Base-by-base conservation (phyloP, 2,888 invertebrate genomes). In the Eilema caniola region DNA sequence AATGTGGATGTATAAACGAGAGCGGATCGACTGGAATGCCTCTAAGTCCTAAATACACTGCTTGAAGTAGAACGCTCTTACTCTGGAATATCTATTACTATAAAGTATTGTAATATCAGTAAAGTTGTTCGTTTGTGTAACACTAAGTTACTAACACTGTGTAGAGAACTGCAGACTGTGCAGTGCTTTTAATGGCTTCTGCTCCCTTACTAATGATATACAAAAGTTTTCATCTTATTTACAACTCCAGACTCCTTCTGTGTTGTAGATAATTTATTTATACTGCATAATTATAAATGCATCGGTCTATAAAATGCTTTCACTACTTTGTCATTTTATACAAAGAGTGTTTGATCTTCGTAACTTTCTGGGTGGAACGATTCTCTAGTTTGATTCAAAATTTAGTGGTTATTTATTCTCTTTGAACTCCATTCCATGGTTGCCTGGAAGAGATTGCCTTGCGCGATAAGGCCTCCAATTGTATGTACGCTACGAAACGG, bases 91-190 rank as follows among this genome's bases (percentile, higher is more conserved):
- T 20, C 37, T 41, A 63, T n/a, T 37, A 63, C 37, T 25, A 56
- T 62, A 33, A 53, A 62, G 61, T 41, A 24, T 57, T 57, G 63
- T 41, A 59, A 59, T 63, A 63, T 62, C 20, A 59, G 57, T 37
- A 14, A 53, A 33, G 57, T 47, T 37, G 57, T 66, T 66, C 25
- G 23, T 16, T 53, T 53, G n/a, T 37, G 20, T 31, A 47, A 24
- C 23, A 37, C 31, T 31, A 62, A 67, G 61, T 61, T 53, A 8
- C 14, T 24, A 60, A 24, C n/a, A 23, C n/a, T 11, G 16, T 61
- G 16, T 24, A 56, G 23, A 23, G 56, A 10, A 11, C 23, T 61
- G 10, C 56, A 56, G 23, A 23, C 23, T 23, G 56, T 37, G 14
- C 47, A 20, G 47, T 47, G 47, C 47, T 14, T 14, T 12, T 14